A percentile compares a stretch with the other conserved stretches of the same genome.
Conservation (phyloP, 2,888 invertebrate genomes). For the Protodeltote pygarga region DNA sequence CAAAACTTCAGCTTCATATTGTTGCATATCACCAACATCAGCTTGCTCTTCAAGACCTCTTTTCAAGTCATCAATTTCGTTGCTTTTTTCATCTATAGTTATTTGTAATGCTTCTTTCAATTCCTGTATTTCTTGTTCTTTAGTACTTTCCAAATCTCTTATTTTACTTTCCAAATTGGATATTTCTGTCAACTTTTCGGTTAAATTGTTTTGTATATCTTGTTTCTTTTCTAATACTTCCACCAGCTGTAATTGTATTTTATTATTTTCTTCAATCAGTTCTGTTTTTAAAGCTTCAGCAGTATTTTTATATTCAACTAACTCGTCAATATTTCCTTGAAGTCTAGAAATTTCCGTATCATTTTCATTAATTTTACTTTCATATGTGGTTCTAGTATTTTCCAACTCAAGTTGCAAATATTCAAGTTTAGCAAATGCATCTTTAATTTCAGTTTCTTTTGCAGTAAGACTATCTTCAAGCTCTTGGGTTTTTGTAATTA, state of each 20-base stretch:
- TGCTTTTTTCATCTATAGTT: slow-evolving; percentile 48
- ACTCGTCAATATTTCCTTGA: slow-evolving; percentile 53
- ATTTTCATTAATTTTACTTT: slow-evolving; percentile 51
- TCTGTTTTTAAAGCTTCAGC: slow-evolving; percentile 38
- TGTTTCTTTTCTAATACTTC: slow-evolving; percentile 46
- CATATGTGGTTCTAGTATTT: slow-evolving; percentile 48
- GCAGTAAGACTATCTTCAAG: slow-evolving; percentile 56
- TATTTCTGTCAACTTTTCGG: slow-evolving; percentile 50
- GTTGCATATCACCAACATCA: slow-evolving; percentile 49
- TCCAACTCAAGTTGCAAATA: slow-evolving; percentile 57
- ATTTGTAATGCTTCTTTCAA: slow-evolving; percentile 50
- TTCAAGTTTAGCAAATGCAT: slow-evolving; percentile 56
- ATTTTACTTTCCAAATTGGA: slow-evolving; percentile 46
- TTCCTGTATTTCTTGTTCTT: slow-evolving; percentile 51
- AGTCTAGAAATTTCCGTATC: slow-evolving; percentile 49
- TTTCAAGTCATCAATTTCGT: slow-evolving; percentile 53
- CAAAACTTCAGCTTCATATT: slow-evolving; percentile 50
- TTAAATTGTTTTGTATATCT: slow-evolving; percentile 33
- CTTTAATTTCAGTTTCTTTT: slow-evolving; percentile 66
- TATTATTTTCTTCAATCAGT: slow-evolving; percentile 48
- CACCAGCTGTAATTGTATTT: slow-evolving; percentile 40
- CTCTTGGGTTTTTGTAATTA: slow-evolving; percentile 56
- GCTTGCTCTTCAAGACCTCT: slow-evolving; percentile 53
- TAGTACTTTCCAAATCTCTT: slow-evolving; percentile 50
- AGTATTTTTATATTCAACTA: slow-evolving; percentile 45